Percentiles rank a stretch among this genome's conserved stretches.
Conservation (phyloP, 1,140 invertebrate species). For the Hyposmocoma kahamanoa region DNA sequence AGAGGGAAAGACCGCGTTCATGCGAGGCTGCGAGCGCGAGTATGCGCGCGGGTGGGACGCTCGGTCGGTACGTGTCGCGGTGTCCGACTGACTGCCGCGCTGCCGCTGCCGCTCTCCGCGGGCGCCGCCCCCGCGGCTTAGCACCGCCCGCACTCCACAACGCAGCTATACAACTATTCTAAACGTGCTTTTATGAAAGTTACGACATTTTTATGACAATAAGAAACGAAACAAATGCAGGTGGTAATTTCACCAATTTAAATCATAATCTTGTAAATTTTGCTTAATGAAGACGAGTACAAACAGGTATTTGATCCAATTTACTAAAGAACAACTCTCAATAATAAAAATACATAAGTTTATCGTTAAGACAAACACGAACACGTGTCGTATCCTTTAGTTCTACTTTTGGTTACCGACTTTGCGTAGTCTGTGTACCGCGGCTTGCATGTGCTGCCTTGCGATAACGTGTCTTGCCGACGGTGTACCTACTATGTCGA, state of each 20-base stretch:
- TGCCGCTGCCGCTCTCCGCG: constrained; percentile 19
- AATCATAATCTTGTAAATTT: too few species aligned
- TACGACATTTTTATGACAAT: too few species aligned
- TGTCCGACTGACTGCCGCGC: constrained; percentile 30
- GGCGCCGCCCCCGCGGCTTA: constrained; percentile 23
- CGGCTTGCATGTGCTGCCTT: constrained; percentile 26
- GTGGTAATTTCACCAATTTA: too few species aligned
- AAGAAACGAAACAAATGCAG: too few species aligned
- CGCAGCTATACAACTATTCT: too few species aligned
- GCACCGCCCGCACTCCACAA: constrained; percentile 31
- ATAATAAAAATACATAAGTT: too few species aligned
- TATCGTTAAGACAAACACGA: too few species aligned
- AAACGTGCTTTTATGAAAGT: too few species aligned
- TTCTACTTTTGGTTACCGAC: neutral
- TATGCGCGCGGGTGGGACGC: constrained; percentile 37
- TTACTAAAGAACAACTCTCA: too few species aligned
- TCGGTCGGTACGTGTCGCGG: constrained; percentile 50
- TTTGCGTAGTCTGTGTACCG: neutral
- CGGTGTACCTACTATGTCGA: constrained; percentile 13
- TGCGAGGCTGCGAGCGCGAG: constrained; percentile 32
- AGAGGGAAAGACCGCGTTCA: constrained; percentile 16
- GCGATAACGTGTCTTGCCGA: constrained; percentile 31
- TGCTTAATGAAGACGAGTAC: too few species aligned
- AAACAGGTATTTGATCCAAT: too few species aligned
- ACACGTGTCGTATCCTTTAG: too few species aligned